A percentile compares a stretch with the other conserved stretches of the same genome.
Evolutionary conservation across 2,888 invertebrate genomes (phyloP).

Genomic region (Athripsodes cinereus): DNA sequence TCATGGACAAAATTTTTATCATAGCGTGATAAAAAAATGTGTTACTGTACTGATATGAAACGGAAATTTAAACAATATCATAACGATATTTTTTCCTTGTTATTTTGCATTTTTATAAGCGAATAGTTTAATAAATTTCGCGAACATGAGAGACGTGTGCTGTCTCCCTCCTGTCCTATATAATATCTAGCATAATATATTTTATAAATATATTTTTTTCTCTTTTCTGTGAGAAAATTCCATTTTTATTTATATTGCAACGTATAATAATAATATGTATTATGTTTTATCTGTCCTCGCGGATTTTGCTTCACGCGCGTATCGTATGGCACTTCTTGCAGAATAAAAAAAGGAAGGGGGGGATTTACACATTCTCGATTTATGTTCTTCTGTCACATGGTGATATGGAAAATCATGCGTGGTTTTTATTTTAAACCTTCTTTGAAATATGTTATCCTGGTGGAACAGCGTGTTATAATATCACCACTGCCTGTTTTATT

Average conservation of each 20-base stretch:
- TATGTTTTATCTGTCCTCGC: slow-evolving; percentile 9
- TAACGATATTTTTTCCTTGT: not conserved
- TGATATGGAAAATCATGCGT: slow-evolving; percentile 28
- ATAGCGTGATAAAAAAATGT: no score
- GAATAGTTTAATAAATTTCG: not conserved
- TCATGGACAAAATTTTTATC: no score
- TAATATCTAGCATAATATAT: not conserved
- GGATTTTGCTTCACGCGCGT: slow-evolving; percentile 14
- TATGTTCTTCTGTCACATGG: slow-evolving; percentile 25
- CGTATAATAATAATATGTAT: no score
- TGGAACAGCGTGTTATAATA: not conserved
- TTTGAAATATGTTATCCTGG: not conserved
- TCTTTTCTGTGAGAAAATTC: not conserved
- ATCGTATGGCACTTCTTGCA: slow-evolving; percentile 13
- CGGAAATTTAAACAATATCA: no score
- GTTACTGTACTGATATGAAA: no score
- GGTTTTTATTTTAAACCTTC: slow-evolving; percentile 18
- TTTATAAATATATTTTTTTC: not conserved
- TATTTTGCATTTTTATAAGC: not conserved
- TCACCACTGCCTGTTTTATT: no score
- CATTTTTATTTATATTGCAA: no score
- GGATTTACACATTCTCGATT: slow-evolving; percentile 25
- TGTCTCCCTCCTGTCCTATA: not conserved
- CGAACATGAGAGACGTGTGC: not conserved
- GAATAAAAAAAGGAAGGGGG: slow-evolving; percentile 9